Evolutionary conservation across 1,140 invertebrate genomes (phyloP).

Genomic region (Anthonomus grandis): DNA sequence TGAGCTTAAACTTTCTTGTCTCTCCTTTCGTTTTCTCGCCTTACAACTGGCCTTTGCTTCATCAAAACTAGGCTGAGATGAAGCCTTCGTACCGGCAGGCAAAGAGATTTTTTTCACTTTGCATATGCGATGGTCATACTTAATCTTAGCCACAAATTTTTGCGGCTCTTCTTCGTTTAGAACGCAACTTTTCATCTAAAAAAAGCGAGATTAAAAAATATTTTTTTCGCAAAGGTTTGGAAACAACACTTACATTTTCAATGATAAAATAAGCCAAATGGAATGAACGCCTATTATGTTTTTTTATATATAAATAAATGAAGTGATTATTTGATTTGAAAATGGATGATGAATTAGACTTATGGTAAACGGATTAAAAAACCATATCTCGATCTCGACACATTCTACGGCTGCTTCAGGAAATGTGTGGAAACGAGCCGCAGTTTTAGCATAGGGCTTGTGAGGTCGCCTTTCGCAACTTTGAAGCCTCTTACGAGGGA

Average conservation of each 20-base stretch:
- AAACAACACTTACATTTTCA: not conserved
- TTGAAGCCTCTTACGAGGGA: no score
- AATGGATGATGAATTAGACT: constrained; percentile 1
- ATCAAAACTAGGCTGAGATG: constrained; percentile 34
- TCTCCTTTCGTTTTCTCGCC: constrained; percentile 72
- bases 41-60: constrained; percentile 43
- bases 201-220: no score
- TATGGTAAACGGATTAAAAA: constrained; percentile 45
- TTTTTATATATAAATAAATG: not conserved
- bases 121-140: not conserved
- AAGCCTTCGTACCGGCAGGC: not conserved
- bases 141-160: constrained; percentile 16
- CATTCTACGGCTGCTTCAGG: constrained; percentile 83
- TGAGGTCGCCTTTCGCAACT: no score
- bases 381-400: constrained; percentile 75
- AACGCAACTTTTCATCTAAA: constrained; percentile 44
- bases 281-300: not conserved
- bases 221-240: constrained; percentile 7
- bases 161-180: constrained; percentile 36
- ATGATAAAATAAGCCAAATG: not conserved
- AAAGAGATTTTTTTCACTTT: constrained; percentile 19
- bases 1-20: constrained; percentile 64
- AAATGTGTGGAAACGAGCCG: constrained; percentile 82
- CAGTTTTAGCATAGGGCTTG: constrained; percentile 86
- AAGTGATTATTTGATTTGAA: not conserved